Percentiles rank a stretch among this genome's conserved stretches.
Evolutionary conservation across 2,888 invertebrate species (phyloP).

Genomic region (Drosophila rubida): DNA sequence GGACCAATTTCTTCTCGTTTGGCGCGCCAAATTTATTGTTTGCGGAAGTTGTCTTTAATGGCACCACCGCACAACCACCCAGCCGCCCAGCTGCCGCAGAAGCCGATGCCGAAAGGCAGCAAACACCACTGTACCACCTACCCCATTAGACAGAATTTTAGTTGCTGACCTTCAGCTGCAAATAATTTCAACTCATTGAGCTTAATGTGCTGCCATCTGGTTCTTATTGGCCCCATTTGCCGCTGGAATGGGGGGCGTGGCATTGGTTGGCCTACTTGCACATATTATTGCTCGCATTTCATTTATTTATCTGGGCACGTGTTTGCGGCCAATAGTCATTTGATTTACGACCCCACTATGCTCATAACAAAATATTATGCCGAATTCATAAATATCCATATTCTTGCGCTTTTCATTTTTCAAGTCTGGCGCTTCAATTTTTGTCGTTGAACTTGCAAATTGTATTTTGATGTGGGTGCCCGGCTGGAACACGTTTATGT

Average conservation of each 20-base stretch:
- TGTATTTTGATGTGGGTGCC: constrained; percentile 63
- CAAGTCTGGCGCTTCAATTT: constrained; percentile 17
- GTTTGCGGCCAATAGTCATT: constrained; percentile 66
- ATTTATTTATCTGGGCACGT: constrained; percentile 62
- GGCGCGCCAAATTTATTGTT: constrained; percentile 73
- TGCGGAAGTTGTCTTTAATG: constrained; percentile 80
- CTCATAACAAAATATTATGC: constrained; percentile 28
- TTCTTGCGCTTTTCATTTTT: constrained; percentile 28
- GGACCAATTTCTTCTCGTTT: constrained; percentile 50
- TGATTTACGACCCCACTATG: constrained; percentile 64
- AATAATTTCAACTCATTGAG: constrained; percentile 81
- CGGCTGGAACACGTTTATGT: constrained; percentile 6
- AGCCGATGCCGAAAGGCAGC: not conserved
- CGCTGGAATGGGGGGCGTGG: constrained; percentile 37
- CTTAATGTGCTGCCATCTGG: constrained; percentile 70
- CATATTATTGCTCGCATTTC: constrained; percentile 33
- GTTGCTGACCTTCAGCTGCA: constrained; percentile 74
- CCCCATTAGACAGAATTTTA: constrained; percentile 27
- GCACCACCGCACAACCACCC: constrained; percentile 29
- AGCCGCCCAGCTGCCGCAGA: constrained; percentile 37
- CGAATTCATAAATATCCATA: constrained; percentile 52
- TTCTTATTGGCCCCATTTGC: constrained; percentile 41
- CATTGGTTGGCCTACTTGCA: constrained; percentile 51
- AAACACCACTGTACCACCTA: constrained; percentile 1
- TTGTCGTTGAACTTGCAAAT: constrained; percentile 64